phyloP scores from a whole-genome alignment of 1,140 invertebrate genomes.

The Episyrphus balteatus region DNA sequence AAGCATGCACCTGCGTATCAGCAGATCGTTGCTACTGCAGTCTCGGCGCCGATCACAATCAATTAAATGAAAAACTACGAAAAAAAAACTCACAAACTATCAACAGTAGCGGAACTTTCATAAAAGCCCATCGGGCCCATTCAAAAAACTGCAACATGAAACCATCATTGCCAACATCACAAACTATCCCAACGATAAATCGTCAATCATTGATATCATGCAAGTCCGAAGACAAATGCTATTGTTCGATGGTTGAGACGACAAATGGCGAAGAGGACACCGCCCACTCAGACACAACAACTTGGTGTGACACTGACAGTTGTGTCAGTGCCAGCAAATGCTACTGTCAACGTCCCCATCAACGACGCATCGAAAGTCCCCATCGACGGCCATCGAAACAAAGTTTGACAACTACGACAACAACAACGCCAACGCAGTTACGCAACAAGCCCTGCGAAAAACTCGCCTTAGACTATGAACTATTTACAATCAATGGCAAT shows the following conservation, averaged over 20 bases:
- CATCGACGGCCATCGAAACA: constrained; percentile 12
- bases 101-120: constrained; percentile 3
- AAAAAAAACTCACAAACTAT: constrained; percentile 21
- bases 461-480: constrained; percentile 58
- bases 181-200: constrained; percentile 8
- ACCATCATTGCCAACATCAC: background rate
- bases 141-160: background rate
- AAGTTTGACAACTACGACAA: constrained; percentile 19
- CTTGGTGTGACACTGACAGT: constrained; percentile 70
- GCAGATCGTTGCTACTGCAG: constrained; percentile 70
- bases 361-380: constrained; percentile 11
- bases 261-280: constrained; percentile 25
- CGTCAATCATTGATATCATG: constrained; percentile 33
- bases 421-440: constrained; percentile 15
- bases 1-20: constrained; percentile 60
- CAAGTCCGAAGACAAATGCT: constrained; percentile 52
- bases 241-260: constrained; percentile 45
- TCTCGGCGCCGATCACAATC: constrained; percentile 33
- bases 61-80: constrained; percentile 23
- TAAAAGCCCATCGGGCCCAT: background rate
- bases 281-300: constrained; percentile 42
- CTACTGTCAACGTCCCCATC: constrained; percentile 54
- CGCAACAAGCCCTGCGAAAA: constrained; percentile 42
- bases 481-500: constrained; percentile 41
- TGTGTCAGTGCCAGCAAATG: constrained; percentile 81